Evolutionary conservation across 2,888 invertebrate species (phyloP).

Genomic region (Pachydiplax longipennis): DNA sequence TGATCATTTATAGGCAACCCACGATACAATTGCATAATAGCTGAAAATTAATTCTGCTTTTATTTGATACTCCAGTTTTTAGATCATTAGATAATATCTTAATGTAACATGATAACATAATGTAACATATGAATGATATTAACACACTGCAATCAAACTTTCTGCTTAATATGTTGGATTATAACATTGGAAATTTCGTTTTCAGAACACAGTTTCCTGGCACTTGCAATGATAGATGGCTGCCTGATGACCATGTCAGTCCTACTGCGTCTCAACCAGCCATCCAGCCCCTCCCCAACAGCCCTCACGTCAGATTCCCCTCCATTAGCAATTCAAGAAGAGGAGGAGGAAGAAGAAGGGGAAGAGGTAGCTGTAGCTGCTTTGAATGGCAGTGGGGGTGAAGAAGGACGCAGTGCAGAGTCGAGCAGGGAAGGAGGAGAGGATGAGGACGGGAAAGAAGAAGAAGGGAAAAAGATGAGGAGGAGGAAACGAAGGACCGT

Average conservation of each 20-base stretch:
- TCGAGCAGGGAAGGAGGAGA: constrained; percentile 3
- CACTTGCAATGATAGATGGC: constrained; percentile 70
- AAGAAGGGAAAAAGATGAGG: constrained; percentile 33
- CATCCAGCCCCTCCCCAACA: constrained; percentile 55
- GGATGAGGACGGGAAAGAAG: constrained; percentile 31
- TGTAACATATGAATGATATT: too few species aligned
- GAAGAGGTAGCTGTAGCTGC: constrained; percentile 50
- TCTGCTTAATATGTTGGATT: background rate
- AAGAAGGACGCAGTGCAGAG: constrained; percentile 46
- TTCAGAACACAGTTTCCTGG: constrained; percentile 68
- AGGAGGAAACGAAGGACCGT: constrained; percentile 20
- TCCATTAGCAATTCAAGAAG: constrained; percentile 58
- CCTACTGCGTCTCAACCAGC: constrained; percentile 64
- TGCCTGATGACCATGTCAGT: constrained; percentile 69
- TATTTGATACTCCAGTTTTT: too few species aligned
- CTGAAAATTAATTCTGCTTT: too few species aligned
- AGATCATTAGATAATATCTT: too few species aligned
- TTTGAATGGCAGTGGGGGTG: constrained; percentile 49
- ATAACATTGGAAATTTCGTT: constrained; percentile 43
- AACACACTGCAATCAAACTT: too few species aligned
- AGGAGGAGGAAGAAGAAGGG: constrained; percentile 32
- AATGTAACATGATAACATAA: too few species aligned
- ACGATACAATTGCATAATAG: too few species aligned
- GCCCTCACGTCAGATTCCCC: constrained; percentile 60
- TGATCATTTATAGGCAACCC: too few species aligned